Percentiles rank a stretch among this genome's conserved stretches.
These are phyloP conservation scores for Thalassarche chlororhynchos DNA, from an alignment of 2,113 vertebrate genomes.

Conservation along the genomic window DNA sequence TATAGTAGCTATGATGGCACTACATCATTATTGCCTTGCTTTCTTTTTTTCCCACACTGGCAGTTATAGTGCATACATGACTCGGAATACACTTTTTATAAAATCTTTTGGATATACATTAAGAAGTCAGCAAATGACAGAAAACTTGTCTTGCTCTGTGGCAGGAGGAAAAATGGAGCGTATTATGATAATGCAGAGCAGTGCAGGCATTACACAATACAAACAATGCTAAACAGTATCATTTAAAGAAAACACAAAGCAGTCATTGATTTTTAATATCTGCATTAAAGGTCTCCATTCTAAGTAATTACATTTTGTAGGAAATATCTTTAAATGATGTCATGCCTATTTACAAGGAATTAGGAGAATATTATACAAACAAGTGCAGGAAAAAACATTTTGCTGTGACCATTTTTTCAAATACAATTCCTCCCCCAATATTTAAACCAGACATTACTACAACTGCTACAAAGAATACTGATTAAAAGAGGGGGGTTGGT, in stretches of 20 bases:
- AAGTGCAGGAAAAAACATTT: slow-evolving; percentile 22
- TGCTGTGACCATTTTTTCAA: background rate
- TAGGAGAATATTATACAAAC: slow-evolving; percentile 58
- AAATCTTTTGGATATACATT: slow-evolving; percentile 6
- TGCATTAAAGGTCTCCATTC: slow-evolving; percentile 36
- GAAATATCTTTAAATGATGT: slow-evolving; percentile 33
- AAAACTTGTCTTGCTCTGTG: background rate
- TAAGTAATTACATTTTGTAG: slow-evolving; percentile 59
- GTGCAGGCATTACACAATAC: background rate
- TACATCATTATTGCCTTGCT: background rate
- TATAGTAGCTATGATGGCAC: background rate
- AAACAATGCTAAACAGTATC: slow-evolving; percentile 22
- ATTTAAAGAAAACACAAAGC: slow-evolving; percentile 43
- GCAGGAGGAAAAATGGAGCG: background rate
- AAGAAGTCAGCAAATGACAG: slow-evolving; percentile 13
- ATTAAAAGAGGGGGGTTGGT: background rate
- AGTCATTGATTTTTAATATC: slow-evolving; percentile 62
- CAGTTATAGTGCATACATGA: background rate
- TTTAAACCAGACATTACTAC: background rate
- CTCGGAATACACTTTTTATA: background rate
- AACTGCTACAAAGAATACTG: background rate
- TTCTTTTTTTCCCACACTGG: background rate
- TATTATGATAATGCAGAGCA: slow-evolving; percentile 11
- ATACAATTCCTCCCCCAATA: background rate
- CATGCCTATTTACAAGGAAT: slow-evolving; percentile 54